Evolutionary conservation across 2,888 invertebrate genomes (phyloP).

Genomic region (Dioctria rufipes): DNA sequence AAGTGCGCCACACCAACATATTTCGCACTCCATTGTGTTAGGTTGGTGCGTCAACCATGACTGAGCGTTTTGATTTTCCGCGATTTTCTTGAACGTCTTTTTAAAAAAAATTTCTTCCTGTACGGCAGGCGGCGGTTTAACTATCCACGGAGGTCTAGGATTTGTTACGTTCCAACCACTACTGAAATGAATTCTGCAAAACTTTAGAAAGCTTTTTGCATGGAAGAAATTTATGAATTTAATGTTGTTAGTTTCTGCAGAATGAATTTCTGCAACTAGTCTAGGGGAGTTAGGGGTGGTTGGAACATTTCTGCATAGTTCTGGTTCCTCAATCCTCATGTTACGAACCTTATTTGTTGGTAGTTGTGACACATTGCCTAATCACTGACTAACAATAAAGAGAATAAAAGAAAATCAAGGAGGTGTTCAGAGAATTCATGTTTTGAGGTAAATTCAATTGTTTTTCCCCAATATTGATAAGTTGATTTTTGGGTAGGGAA

Average conservation of each 20-base stretch:
- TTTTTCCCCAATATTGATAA: not conserved
- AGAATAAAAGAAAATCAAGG: not conserved
- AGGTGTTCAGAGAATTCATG: not conserved
- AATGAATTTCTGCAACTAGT: not conserved
- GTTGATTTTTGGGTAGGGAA: not conserved
- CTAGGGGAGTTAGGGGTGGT: not conserved
- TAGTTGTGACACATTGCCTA: not conserved
- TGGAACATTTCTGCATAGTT: not conserved
- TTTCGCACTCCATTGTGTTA: not conserved
- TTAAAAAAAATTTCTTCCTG: not conserved
- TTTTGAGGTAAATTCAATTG: not conserved
- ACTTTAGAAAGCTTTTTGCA: slow-evolving; percentile 35
- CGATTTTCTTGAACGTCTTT: not conserved
- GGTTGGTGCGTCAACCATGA: not conserved
- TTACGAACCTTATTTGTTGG: not conserved
- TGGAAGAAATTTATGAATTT: slow-evolving; percentile 44
- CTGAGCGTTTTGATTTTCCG: not conserved
- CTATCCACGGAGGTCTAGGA: slow-evolving; percentile 29
- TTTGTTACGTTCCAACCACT: slow-evolving; percentile 10
- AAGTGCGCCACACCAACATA: slow-evolving; percentile 6
- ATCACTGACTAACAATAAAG: slow-evolving; percentile 1
- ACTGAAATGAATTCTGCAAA: slow-evolving; percentile 43
- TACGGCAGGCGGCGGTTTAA: not conserved
- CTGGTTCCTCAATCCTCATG: not conserved
- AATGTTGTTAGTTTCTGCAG: slow-evolving; percentile 31